These are phyloP conservation scores for Corythornis vintsioides DNA, from an alignment of 2,113 vertebrate genomes.

Conservation along the genomic window DNA sequence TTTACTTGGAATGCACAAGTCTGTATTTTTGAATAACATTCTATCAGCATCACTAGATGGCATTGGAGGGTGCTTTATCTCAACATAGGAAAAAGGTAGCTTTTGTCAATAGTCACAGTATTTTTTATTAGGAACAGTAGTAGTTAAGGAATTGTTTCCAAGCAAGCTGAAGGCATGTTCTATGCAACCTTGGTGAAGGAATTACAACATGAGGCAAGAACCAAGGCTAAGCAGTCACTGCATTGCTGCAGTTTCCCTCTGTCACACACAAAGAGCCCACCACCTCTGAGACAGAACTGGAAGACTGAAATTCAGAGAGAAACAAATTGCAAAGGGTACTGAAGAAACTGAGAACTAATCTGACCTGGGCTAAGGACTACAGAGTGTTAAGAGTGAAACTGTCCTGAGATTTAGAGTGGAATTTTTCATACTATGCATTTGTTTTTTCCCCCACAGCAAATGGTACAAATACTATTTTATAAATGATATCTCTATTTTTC, in stretches of 20 bases:
- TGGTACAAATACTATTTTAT: neutral
- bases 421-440: neutral
- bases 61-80: slow-evolving; percentile 51
- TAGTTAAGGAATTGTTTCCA: neutral
- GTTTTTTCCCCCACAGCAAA: neutral
- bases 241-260: neutral
- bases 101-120: neutral
- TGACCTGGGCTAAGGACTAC: neutral
- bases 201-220: neutral
- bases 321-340: neutral
- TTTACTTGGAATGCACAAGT: neutral
- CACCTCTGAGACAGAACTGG: neutral
- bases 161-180: neutral
- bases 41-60: slow-evolving; percentile 60
- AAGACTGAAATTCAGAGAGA: neutral
- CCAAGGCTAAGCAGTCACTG: neutral
- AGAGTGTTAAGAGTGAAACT: neutral
- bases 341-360: neutral
- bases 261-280: neutral
- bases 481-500: neutral
- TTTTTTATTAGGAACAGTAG: neutral
- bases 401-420: neutral
- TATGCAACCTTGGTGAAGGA: neutral
- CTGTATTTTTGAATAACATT: neutral
- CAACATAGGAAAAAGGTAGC: neutral